phyloP scores from a whole-genome alignment of 1,140 invertebrate genomes.

The Saccostrea glomerata region DNA sequence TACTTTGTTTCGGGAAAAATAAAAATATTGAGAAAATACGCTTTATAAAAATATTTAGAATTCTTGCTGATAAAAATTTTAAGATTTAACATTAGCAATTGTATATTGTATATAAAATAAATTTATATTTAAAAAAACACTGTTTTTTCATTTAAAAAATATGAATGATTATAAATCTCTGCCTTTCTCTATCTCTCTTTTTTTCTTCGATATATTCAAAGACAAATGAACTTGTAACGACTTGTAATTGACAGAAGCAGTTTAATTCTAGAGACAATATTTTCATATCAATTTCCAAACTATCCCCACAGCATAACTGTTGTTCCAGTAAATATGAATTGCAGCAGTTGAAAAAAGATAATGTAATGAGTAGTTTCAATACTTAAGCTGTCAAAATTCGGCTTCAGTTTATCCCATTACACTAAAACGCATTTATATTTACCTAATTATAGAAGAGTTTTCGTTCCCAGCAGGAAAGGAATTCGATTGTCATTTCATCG shows the following conservation, averaged over 20 bases:
- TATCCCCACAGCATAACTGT: not conserved
- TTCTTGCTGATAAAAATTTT: no score
- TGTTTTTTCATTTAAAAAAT: no score
- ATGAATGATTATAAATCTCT: no score
- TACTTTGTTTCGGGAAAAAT: no score
- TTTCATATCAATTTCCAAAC: slow-evolving; percentile 17
- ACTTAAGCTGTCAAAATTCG: not conserved
- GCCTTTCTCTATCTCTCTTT: no score
- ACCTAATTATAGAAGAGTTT: slow-evolving; percentile 18
- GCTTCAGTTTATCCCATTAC: slow-evolving; percentile 13
- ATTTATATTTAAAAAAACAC: no score
- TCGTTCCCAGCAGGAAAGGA: slow-evolving; percentile 22
- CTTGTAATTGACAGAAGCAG: not conserved
- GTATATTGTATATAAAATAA: no score
- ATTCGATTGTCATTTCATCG: slow-evolving; percentile 34
- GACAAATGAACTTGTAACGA: not conserved
- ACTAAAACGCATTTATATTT: slow-evolving; percentile 3
- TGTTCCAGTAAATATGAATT: not conserved
- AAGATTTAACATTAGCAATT: no score
- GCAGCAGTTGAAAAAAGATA: not conserved
- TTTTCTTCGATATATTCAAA: no score
- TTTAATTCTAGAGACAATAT: slow-evolving; percentile 8
- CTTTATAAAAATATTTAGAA: no score
- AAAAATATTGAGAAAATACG: no score
- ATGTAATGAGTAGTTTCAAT: slow-evolving; percentile 12